Evolutionary conservation across 2,888 invertebrate species (phyloP).

Genomic region (Vanessa cardui): DNA sequence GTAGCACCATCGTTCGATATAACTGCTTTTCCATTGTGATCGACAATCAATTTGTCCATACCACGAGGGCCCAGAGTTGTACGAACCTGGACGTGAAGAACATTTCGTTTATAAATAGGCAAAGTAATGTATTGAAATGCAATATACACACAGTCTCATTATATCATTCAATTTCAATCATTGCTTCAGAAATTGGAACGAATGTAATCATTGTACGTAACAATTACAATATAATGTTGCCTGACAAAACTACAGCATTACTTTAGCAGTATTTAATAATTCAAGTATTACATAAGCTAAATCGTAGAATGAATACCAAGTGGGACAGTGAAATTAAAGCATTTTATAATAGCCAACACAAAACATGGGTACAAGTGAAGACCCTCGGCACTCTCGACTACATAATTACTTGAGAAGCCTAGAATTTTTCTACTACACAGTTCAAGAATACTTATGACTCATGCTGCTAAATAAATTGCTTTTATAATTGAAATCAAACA

Average conservation of each 20-base stretch:
- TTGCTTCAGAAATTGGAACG: slow-evolving; percentile 22
- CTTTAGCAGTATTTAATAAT: background rate
- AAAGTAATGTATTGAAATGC: background rate
- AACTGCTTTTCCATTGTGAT: slow-evolving; percentile 93
- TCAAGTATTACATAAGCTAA: background rate
- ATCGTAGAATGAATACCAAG: no score
- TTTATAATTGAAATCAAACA: no score
- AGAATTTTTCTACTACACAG: no score
- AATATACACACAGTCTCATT: background rate
- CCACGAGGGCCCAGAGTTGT: slow-evolving; percentile 99
- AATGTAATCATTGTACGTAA: slow-evolving; percentile 8
- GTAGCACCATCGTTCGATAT: slow-evolving; percentile 99
- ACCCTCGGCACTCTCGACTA: no score
- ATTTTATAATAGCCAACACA: no score
- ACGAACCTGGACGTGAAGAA: slow-evolving; percentile 76
- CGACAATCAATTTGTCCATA: slow-evolving; percentile 99
- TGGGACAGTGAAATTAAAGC: no score
- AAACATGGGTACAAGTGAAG: no score
- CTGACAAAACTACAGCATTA: background rate
- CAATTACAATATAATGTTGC: background rate
- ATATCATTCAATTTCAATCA: slow-evolving; percentile 12
- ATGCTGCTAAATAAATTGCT: no score
- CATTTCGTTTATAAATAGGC: background rate
- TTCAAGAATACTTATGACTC: no score
- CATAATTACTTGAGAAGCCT: no score